Evolutionary conservation across 2,113 vertebrate species (phyloP), one percentile per base, ranked within the genome.

Genomic region (Gnathonemus echidnorhynchus): DNA sequence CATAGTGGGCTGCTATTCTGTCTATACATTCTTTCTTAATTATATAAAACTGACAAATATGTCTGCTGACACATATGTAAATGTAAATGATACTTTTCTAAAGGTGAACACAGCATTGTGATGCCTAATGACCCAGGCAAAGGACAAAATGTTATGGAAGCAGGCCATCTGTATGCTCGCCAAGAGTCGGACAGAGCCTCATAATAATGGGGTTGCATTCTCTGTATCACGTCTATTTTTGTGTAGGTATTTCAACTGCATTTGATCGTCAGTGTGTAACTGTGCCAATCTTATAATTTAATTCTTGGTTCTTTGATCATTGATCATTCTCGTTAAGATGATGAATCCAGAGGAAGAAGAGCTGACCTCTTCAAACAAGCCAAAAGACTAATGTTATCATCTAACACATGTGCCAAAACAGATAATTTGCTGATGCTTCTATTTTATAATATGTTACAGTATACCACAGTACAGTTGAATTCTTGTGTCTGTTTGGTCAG

Each of bases 331-430:
- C 89, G 90, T 93, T 91, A 92, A 89, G 77, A n/a, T n/a, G 89
- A 90, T 92, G 91, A 92, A 87, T 89, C 84, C 89, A 90, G 58
- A 84, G 89, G 86, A 90, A 8, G 48, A 48, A 53, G 24, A 90
- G 31, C 15, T 90, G 91, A 92, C 91, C 91, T 90, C 91, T 89
- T 50, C 80, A 90, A 91, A 90, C 80, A 89, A 85, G 90, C 74
- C 31, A 90, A 89, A 92, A 89, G 84, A 92, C 91, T 83, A 87
- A 92, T 66, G 80, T 85, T 91, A 90, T 91, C 90, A 91, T 90
- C 53, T 35, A 10, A 31, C 62, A 45, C 39, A n/a, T 62, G 83
- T 80, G 66, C 48, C 58, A 87, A 88, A 91, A 92, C 91, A 91
- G 90, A 88, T 85, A n/a, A 90, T 91, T 91, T 89, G 90, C 66